Conservation (phyloP, 2,113 vertebrate genomes). For the Cyanistes caeruleus region DNA sequence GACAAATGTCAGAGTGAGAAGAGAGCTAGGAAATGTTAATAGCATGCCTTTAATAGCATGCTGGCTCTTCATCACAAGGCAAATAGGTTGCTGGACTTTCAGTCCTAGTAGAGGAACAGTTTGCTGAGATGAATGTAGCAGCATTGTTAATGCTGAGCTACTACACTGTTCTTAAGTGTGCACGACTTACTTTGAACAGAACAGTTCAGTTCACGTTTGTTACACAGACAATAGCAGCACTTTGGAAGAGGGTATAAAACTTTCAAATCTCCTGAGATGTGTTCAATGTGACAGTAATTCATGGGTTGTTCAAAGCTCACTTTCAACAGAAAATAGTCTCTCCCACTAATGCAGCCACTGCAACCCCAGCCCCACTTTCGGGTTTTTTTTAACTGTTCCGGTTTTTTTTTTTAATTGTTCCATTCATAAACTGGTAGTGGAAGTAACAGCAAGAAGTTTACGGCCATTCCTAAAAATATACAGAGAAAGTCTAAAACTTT, state of each 20-base stretch:
- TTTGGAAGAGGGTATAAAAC: conserved; percentile 7
- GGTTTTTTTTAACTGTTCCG: too few species aligned
- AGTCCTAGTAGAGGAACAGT: background rate
- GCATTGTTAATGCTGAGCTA: background rate
- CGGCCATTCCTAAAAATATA: background rate
- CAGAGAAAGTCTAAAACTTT: background rate
- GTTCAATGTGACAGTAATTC: background rate
- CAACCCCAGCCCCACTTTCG: accelerated
- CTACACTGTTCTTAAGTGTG: conserved; percentile 17
- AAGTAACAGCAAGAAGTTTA: background rate
- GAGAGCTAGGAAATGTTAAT: conserved; percentile 14
- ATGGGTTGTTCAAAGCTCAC: background rate
- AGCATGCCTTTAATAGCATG: background rate
- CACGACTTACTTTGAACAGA: conserved; percentile 10
- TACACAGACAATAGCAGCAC: conserved; percentile 3
- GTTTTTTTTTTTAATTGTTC: too few species aligned
- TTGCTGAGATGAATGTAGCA: conserved; percentile 10
- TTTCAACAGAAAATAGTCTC: conserved; percentile 3
- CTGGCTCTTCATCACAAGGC: conserved; percentile 15
- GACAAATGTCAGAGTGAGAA: background rate
- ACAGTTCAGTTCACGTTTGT: conserved; percentile 3
- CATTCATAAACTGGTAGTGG: background rate
- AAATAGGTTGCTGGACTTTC: background rate
- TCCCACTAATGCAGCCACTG: background rate
- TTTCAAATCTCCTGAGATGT: background rate